phyloP scores from a whole-genome alignment of 2,113 vertebrate genomes.

The Heterocephalus glaber region DNA sequence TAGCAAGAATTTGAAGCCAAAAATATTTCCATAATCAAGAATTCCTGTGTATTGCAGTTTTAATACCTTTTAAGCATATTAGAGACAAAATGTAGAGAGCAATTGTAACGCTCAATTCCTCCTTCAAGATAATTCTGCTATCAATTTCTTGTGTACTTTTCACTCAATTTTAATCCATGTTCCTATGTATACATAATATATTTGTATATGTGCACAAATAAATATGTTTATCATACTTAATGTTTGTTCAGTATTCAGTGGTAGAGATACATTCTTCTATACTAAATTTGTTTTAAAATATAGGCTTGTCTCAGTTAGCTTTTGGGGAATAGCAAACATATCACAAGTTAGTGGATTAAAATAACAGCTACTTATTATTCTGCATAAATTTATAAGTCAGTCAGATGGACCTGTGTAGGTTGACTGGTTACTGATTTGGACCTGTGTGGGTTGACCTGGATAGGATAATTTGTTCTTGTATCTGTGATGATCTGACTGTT shows the following conservation, averaged over 20 bases:
- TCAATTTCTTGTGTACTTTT: not conserved
- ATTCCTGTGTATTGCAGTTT: not conserved
- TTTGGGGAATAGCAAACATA: not conserved
- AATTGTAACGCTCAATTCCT: not conserved
- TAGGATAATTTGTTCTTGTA: not conserved
- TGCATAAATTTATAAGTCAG: not conserved
- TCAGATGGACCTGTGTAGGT: not conserved
- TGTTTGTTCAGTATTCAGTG: not conserved
- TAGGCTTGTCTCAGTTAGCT: not conserved
- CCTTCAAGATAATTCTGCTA: not conserved
- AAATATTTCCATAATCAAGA: not conserved
- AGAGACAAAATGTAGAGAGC: not conserved
- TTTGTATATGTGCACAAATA: not conserved
- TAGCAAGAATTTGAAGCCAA: not conserved
- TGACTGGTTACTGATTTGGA: not conserved
- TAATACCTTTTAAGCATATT: not conserved
- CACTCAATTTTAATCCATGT: not conserved
- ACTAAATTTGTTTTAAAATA: not conserved
- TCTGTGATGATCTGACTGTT: not conserved
- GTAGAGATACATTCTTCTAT: not conserved
- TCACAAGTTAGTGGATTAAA: not conserved
- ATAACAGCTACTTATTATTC: not conserved
- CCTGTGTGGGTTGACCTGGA: accelerated
- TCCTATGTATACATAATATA: not conserved
- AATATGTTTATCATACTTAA: not conserved